Conservation (phyloP, 2,113 vertebrate species). For the Ceuthmochares aereus region DNA sequence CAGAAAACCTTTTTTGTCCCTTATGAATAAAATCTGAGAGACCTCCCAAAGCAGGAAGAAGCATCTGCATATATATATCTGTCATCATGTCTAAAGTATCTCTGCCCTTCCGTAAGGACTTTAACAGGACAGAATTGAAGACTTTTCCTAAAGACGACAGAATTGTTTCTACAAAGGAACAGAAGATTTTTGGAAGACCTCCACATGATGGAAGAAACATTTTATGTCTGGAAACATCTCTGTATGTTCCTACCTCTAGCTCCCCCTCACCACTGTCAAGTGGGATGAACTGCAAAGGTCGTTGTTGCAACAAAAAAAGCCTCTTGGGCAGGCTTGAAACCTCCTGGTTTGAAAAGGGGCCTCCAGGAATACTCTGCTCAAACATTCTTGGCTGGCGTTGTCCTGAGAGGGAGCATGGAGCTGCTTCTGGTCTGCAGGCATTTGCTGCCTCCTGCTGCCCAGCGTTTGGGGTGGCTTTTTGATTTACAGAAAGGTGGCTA, state of each 20-base stretch:
- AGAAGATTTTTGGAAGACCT: background rate
- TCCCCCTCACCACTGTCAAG: background rate
- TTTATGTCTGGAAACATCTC: background rate
- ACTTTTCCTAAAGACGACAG: background rate
- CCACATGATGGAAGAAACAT: background rate
- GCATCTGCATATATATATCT: background rate
- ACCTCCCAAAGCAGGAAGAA: background rate
- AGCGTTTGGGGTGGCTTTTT: background rate
- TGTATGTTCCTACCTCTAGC: background rate
- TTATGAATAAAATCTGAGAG: background rate
- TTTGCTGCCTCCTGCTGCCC: background rate
- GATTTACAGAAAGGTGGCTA: background rate
- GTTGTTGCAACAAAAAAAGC: accelerated
- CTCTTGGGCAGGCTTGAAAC: accelerated
- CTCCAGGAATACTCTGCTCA: background rate
- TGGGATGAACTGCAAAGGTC: background rate
- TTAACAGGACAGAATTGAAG: background rate
- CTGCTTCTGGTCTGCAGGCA: accelerated
- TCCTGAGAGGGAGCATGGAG: accelerated
- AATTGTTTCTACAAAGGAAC: background rate
- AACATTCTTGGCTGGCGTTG: background rate
- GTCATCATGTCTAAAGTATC: background rate
- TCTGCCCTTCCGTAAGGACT: background rate
- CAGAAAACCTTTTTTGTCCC: background rate
- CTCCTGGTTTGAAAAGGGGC: accelerated